Base-by-base conservation (phyloP, 92 coral and sea anemone species). In the Palythoa caribaeorum region DNA sequence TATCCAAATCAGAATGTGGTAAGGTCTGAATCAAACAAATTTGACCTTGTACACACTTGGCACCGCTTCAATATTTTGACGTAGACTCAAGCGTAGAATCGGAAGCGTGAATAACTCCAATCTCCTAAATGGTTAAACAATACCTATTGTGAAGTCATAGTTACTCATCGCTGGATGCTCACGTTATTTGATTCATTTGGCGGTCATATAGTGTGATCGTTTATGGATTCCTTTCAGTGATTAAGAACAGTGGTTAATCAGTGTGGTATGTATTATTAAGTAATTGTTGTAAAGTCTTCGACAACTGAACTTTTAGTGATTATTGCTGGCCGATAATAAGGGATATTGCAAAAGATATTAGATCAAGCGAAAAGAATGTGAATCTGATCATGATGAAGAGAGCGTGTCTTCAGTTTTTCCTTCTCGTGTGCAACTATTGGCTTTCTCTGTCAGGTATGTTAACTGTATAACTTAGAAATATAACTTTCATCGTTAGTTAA, bases 101-200 rank as follows among this genome's bases (percentile, higher is more conserved):
- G 21, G 14, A 16, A 73, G 54, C 78, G 78, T 40, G 53, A 73
- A 36, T 14, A 17, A 47, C 10, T 2, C 53, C 4, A 40, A 73
- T 39, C 37, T 28, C 78, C 11, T 50, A 73, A 73, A 73, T 2
- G 54, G 15, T 40, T 73, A 39, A 47, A 73, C 78, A 73, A 17
- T 38, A 55, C 10, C 57, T 40, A 47, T 40, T 73, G 54, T 73
- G 55, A 70, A 73, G 78, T 73, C 78, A 73, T 73, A 15, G 53
- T 44, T n/a, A 21, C 20, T 63, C 70, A 5, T 35, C 62, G 35
- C 19, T 63, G 10, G 37, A 15, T 40, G 16, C 38, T 40, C 55
- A 73, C 53, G 52, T 44, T 44, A 40, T 12, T 40, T 73, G 54
- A 44, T 14, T 73, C 17, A 55, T 11, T 39, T 17, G 21, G 52